These are phyloP conservation scores for Epistrophe grossulariae DNA, from an alignment of 2,888 invertebrate species.

Conservation along the genomic window DNA sequence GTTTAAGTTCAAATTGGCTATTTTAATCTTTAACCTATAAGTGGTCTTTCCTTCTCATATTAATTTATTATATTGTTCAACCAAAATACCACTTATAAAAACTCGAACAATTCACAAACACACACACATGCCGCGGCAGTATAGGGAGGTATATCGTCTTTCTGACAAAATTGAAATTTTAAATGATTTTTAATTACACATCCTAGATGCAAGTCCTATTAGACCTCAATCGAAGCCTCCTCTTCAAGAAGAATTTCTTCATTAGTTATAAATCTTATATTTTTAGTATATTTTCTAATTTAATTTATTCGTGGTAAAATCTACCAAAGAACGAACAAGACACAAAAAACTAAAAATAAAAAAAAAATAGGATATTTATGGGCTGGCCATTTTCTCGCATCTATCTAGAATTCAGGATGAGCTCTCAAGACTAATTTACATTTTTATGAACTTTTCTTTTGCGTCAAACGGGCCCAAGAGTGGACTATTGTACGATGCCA, in stretches of 20 bases:
- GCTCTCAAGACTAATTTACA: constrained; percentile 49
- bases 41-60: background rate
- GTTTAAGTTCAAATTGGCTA: background rate
- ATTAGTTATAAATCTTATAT: constrained; percentile 26
- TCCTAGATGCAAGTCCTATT: constrained; percentile 1
- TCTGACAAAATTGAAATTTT: constrained; percentile 34
- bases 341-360: background rate
- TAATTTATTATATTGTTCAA: background rate
- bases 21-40: background rate
- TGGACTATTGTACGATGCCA: constrained; percentile 4
- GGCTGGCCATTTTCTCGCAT: constrained; percentile 28
- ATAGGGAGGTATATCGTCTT: too few species aligned
- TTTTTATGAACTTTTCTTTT: constrained; percentile 67
- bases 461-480: constrained; percentile 5
- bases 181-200: constrained; percentile 45
- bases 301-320: constrained; percentile 28
- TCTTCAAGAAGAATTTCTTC: background rate
- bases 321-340: background rate
- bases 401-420: constrained; percentile 31
- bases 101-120: background rate
- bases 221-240: background rate
- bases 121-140: background rate
- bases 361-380: constrained; percentile 29
- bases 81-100: constrained; percentile 7
- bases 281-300: constrained; percentile 14